Evolutionary conservation across 1,140 invertebrate species (phyloP).

Genomic region (Pentalonia nigronervosa): DNA sequence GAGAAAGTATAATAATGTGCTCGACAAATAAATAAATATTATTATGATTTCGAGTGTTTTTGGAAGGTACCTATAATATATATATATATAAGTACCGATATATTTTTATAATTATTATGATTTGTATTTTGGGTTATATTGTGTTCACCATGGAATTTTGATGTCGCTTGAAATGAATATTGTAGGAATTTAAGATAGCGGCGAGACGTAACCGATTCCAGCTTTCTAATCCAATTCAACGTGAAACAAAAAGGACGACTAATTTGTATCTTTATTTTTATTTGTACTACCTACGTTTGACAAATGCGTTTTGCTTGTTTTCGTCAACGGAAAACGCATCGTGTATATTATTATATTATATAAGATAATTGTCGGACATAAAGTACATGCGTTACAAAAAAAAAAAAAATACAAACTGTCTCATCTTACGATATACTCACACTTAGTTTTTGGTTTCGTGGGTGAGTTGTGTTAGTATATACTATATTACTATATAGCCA

Average conservation of each 20-base stretch:
- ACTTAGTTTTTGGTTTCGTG: not conserved
- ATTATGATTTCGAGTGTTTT: not conserved
- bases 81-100: not conserved
- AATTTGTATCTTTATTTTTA: not conserved
- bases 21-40: not conserved
- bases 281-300: not conserved
- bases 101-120: not conserved
- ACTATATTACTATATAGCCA: not conserved
- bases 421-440: not conserved
- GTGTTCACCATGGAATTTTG: not conserved
- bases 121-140: not conserved
- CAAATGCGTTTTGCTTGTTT: conserved; percentile 29
- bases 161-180: not conserved
- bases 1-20: not conserved
- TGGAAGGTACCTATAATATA: not conserved
- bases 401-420: not conserved
- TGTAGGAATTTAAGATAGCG: not conserved
- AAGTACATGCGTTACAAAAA: not conserved
- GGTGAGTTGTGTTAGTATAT: not conserved
- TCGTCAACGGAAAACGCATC: not conserved
- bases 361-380: not conserved
- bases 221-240: not conserved
- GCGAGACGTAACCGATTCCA: not conserved
- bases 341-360: not conserved
- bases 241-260: not conserved